Evolutionary conservation across 2,888 invertebrate genomes (phyloP).

Genomic region (Phaedon cochleariae): DNA sequence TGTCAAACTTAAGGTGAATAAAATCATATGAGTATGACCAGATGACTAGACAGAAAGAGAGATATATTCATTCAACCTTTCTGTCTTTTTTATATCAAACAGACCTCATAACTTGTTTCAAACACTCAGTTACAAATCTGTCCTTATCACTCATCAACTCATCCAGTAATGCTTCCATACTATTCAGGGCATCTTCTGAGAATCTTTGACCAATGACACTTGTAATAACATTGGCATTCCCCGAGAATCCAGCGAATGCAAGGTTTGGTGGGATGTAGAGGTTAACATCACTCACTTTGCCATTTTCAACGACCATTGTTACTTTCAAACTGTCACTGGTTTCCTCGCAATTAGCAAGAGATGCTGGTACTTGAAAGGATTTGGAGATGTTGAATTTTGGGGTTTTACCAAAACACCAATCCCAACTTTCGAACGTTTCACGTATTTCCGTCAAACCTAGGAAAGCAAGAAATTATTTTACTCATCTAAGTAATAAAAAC

Average conservation of each 20-base stretch:
- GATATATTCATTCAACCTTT: conserved; percentile 6
- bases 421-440: conserved; percentile 79
- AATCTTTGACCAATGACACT: conserved; percentile 73
- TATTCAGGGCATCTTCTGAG: conserved; percentile 69
- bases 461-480: neutral
- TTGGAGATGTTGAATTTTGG: conserved; percentile 82
- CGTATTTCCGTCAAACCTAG: conserved; percentile 76
- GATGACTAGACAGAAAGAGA: conserved; percentile 7
- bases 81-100: conserved; percentile 49
- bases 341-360: conserved; percentile 61
- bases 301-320: conserved; percentile 71
- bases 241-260: conserved; percentile 68
- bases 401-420: conserved; percentile 89
- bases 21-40: no score
- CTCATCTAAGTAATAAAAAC: no score
- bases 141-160: conserved; percentile 61
- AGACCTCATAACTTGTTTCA: conserved; percentile 70
- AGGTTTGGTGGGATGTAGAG: conserved; percentile 71
- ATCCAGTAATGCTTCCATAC: conserved; percentile 63
- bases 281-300: conserved; percentile 72
- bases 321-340: conserved; percentile 67
- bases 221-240: conserved; percentile 71
- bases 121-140: conserved; percentile 71
- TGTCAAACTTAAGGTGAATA: no score
- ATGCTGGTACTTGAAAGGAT: conserved; percentile 69